Base-by-base conservation (phyloP, 2,888 invertebrate genomes). In the Drosophila anomalipes region DNA sequence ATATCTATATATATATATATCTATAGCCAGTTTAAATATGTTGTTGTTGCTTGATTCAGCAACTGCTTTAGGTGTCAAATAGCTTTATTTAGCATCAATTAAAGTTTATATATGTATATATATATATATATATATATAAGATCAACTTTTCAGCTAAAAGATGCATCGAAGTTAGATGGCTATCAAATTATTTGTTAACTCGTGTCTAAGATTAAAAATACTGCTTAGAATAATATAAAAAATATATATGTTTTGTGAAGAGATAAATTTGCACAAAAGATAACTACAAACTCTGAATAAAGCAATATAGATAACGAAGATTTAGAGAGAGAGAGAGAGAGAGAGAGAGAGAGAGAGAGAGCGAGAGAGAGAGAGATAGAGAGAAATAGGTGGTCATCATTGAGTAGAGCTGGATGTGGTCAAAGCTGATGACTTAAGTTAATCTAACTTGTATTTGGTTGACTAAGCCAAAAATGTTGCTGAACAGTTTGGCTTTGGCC, bases 401-500 rank as follows among this genome's bases (percentile, higher is more conserved):
- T 44, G 22, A 16, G 22, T 0, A 12, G 47, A 22, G 7, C 47
- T 22, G 1, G 7, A 47, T 22, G 22, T 47, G 47, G 22, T 22
- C 47, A 47, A 47, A 47, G 14, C 16, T 16, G 47, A 47, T 26
- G 47, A 47, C 26, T 47, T 47, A 9, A 47, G 9, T 47, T 26
- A 47, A 26, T 47, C 26, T 26, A 47, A 26, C 47, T 47, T 47
- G 0, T 22, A 44, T 26, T 47, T 39, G 44, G 30, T 22, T 32
- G 44, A 32, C 6, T 44, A 58, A 32, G n/a, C 30, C 30, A 22
- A 26, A 47, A 32, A 26, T 19, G 14, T 22, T 26, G 22, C 32
- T 39, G 14, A 26, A n/a, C 49, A 37, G 16, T 22, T 54, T 54
- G 67, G 26, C 67, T 22, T 49, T 64, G 67, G 26, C 67, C 67